These are phyloP conservation scores for Manis crassicaudata DNA, from an alignment of 2,797 vertebrate genomes.

Conservation along the genomic window DNA sequence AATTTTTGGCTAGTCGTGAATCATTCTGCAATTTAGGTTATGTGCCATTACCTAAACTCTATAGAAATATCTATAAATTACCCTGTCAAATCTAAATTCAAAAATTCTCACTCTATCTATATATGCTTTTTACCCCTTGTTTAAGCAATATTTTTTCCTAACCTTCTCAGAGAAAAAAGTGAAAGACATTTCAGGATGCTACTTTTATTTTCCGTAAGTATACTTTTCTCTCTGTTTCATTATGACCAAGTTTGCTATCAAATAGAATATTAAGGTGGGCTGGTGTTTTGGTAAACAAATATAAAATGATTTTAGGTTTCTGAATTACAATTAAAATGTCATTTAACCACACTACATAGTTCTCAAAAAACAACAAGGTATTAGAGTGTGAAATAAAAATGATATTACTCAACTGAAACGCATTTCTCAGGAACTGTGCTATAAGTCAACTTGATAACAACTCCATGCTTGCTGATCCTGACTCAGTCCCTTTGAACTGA, in stretches of 20 bases:
- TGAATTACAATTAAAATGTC: not conserved
- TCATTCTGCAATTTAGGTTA: not conserved
- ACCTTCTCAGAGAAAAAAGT: not conserved
- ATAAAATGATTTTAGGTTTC: constrained; percentile 34
- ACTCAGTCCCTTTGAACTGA: not conserved
- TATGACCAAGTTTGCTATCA: not conserved
- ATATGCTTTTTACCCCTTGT: not conserved
- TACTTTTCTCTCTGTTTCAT: not conserved
- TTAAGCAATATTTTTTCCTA: not conserved
- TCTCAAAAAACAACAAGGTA: not conserved
- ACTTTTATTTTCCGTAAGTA: not conserved
- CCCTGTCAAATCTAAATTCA: not conserved
- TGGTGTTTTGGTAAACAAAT: not conserved
- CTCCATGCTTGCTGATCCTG: not conserved
- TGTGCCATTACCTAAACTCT: not conserved
- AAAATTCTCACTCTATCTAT: not conserved
- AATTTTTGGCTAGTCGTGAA: not conserved
- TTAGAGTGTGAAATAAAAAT: not conserved
- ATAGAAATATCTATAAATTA: not conserved
- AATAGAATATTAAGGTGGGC: not conserved
- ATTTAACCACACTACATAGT: not conserved
- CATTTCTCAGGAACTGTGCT: not conserved
- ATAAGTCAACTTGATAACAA: not conserved
- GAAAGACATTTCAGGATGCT: not conserved
- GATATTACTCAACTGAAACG: not conserved